Evolutionary conservation across 1,140 invertebrate genomes (phyloP), one percentile per base, ranked within the genome.

Genomic region (Helicoverpa zea): DNA sequence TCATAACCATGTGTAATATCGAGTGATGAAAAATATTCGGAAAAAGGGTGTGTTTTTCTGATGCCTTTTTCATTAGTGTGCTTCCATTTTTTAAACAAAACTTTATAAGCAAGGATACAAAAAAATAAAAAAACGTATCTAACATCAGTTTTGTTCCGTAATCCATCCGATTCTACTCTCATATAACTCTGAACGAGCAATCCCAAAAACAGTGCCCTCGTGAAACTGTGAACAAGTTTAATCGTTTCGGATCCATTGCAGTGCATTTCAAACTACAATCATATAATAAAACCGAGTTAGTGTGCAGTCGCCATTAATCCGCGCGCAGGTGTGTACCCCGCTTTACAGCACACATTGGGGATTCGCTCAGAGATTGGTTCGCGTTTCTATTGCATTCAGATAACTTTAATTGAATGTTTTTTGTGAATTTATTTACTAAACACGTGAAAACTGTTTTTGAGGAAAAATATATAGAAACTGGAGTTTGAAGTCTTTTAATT

Each of bases 221-320:
- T 16, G 49, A 49, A 68, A 68, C 43, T 49, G 43, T 16, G 64
- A 68, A 68, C 64, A 68, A 49, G n/a, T 68, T 43, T 18, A 49
- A 68, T 43, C 47, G 43, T 68, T 68, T 49, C n/a, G 64, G 11
- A 49, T 68, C 43, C 43, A 18, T 23, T 68, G 10, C 43, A 68
- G 64, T 68, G 43, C 16, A 49, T 49, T 68, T 18, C 10, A 18
- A 68, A 68, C 64, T 68, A 49, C 10, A 23, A 49, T 43, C 16
- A 49, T 68, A 68, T 68, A 68, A 68, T 68, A 68, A 68, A 68
- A 43, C 64, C 43, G 64, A 10, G n/a, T 49, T 49, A 68, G 35
- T 61, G 23, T 2, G 11, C 13, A 3, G 23, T 16, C 35, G 35
- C 35, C 35, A 43, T 43, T 43, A 43, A 35, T 43, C 5, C 35